Percentiles rank a stretch among this genome's conserved stretches.
These are phyloP conservation scores for Uloborus plumipes DNA, from an alignment of 2,888 invertebrate genomes.

Conservation along the genomic window DNA sequence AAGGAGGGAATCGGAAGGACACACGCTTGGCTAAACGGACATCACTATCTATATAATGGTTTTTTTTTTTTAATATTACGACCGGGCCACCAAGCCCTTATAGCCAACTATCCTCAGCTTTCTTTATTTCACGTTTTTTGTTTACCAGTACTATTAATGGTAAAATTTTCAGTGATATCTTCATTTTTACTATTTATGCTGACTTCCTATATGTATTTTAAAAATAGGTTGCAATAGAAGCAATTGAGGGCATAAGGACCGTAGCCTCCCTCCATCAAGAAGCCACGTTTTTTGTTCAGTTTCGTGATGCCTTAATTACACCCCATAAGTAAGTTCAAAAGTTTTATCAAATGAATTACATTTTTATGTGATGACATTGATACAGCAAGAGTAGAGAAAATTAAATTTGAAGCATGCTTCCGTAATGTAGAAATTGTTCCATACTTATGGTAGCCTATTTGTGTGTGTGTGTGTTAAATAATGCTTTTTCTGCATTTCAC, in stretches of 20 bases:
- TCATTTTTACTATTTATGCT: not conserved
- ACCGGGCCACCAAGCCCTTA: too few species aligned
- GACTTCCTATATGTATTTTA: not conserved
- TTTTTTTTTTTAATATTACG: too few species aligned
- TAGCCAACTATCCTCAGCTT: too few species aligned
- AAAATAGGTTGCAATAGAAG: slow-evolving; percentile 79
- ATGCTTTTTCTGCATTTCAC: not conserved
- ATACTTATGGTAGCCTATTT: too few species aligned
- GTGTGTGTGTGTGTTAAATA: too few species aligned
- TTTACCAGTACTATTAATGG: not conserved
- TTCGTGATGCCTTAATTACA: slow-evolving; percentile 16
- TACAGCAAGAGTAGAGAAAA: too few species aligned
- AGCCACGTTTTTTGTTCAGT: slow-evolving; percentile 73
- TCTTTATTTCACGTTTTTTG: not conserved
- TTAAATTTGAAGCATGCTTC: too few species aligned
- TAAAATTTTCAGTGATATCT: not conserved
- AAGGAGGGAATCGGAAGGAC: too few species aligned
- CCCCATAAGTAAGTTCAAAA: slow-evolving; percentile 30
- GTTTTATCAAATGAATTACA: too few species aligned
- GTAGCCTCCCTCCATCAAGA: slow-evolving; percentile 75
- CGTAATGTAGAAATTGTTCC: too few species aligned
- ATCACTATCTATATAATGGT: too few species aligned
- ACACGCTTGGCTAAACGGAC: too few species aligned
- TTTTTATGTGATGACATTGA: not conserved
- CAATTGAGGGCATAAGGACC: slow-evolving; percentile 82